Evolutionary conservation across 2,888 invertebrate species (phyloP), one percentile per base, ranked within the genome.

Genomic region (Schizotus pectinicornis): DNA sequence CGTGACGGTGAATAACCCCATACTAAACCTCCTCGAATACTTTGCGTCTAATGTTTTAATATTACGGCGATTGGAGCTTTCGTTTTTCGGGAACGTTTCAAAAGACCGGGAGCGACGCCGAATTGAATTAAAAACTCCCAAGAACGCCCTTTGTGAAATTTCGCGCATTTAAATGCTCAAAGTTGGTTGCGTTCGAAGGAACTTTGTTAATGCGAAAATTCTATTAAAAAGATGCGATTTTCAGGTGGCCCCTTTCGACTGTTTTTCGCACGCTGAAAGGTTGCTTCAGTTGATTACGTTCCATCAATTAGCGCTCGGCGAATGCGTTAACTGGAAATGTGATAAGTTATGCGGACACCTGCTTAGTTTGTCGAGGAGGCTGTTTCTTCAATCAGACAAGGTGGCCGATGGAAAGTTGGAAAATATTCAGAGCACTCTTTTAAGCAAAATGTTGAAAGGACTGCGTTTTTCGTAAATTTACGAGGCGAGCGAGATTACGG

Each of bases 51-150:
- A 22, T 22, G 22, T 22, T 22, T 22, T 22, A 22, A 22, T 22
- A 22, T 22, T 22, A 52, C 57, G 61, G 60, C 58, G 57, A 46
- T 51, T 60, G 51, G 57, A 43, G 57, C n/a, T 53, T 57, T 39
- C 45, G 43, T 52, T 53, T 14, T 42, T 31, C 32, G 36, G 8
- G 7, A 33, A 30, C 13, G 11, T 12, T 11, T 47, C 53, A 9
- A 38, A 61, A 59, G 59, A 60, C 53, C 56, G 42, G 37, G 52
- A 54, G 47, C 53, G 13, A 34, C 45, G 42, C 53, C 34, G 59
- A 63, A 64, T 67, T 63, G 60, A 67, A 67, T 67, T 67, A 67
- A 67, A 64, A 64, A 57, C 60, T 67, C 56, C 52, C 49, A 61
- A 65, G 59, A 57, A 59, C 55, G 48, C 60, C 62, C 63, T 66